Percentiles rank a stretch among this genome's conserved stretches.
Conservation (phyloP, 2,113 vertebrate species). For the Rhinolophus ferrumequinum region DNA sequence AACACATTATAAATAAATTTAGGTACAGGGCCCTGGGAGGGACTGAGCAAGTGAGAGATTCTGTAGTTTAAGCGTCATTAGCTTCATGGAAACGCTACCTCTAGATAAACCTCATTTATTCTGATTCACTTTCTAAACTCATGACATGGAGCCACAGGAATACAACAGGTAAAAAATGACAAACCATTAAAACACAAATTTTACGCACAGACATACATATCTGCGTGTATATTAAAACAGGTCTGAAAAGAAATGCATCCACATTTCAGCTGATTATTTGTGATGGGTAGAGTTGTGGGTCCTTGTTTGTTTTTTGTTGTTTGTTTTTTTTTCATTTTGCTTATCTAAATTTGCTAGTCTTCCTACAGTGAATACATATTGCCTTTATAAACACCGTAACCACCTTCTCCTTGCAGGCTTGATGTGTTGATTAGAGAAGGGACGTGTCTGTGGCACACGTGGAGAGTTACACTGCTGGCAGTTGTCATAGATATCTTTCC, state of each 20-base stretch:
- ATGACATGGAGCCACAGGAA: neutral
- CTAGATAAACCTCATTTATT: neutral
- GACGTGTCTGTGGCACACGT: neutral
- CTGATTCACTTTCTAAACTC: neutral
- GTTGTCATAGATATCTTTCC: constrained; percentile 24
- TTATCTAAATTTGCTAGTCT: neutral
- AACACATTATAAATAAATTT: neutral
- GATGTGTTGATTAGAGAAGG: neutral
- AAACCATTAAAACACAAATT: neutral
- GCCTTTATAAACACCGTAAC: neutral
- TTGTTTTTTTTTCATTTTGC: neutral
- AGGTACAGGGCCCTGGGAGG: neutral
- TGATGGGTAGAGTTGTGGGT: neutral
- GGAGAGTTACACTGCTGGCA: neutral
- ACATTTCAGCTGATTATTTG: neutral
- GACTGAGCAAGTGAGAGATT: accelerated
- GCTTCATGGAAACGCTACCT: neutral
- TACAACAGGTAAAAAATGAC: neutral
- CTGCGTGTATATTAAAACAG: neutral
- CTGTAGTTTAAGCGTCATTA: no score
- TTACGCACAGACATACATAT: accelerated
- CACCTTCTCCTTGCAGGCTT: neutral
- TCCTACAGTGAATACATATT: neutral
- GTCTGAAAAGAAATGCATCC: neutral
- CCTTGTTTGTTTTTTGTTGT: neutral